Evolutionary conservation across 2,888 invertebrate species (phyloP).

Genomic region (Archips xylosteana): DNA sequence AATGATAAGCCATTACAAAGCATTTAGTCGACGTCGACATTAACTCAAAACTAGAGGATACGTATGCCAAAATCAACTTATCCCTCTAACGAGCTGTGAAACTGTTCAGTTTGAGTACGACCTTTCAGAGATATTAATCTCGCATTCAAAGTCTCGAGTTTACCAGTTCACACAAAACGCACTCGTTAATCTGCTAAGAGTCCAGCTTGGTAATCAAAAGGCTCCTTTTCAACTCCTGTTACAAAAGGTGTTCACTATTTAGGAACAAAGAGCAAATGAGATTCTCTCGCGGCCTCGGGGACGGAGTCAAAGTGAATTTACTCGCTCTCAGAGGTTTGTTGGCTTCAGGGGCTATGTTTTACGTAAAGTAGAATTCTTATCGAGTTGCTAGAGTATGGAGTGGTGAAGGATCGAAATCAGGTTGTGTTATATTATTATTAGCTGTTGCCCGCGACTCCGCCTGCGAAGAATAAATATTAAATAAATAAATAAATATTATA

Average conservation of each 20-base stretch:
- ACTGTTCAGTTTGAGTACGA: not conserved
- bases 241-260: constrained; percentile 33
- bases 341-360: constrained; percentile 44
- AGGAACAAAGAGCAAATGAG: constrained; percentile 35
- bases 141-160: not conserved
- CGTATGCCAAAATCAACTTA: too few species aligned
- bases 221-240: constrained; percentile 14
- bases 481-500: too few species aligned
- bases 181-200: constrained; percentile 22
- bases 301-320: constrained; percentile 47
- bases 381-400: constrained; percentile 23
- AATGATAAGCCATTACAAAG: too few species aligned
- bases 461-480: too few species aligned
- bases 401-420: not conserved
- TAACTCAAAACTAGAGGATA: too few species aligned
- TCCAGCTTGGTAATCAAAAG: constrained; percentile 26
- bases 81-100: not conserved
- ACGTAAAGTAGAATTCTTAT: constrained; percentile 47
- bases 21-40: too few species aligned
- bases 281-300: constrained; percentile 42
- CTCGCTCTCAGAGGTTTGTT: constrained; percentile 40
- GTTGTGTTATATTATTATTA: not conserved
- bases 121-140: not conserved
- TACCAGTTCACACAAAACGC: constrained; percentile 4
- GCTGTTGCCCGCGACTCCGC: too few species aligned